Percentiles rank a stretch among this genome's conserved stretches.
Evolutionary conservation across 2,113 vertebrate species (phyloP).

Genomic region (Bambusicola thoracicus): DNA sequence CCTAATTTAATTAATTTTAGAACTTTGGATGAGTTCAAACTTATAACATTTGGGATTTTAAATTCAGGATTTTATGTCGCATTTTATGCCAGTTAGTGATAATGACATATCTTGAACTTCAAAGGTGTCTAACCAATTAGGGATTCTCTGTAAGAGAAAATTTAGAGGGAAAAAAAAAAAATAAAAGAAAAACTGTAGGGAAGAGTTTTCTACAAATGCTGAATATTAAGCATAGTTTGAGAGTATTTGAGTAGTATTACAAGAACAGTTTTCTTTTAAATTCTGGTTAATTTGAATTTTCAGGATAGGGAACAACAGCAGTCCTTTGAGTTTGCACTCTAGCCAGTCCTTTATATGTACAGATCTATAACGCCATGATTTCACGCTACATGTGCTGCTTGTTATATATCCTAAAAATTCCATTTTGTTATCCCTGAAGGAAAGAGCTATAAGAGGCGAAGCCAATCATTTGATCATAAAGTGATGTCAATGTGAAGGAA

Average conservation of each 20-base stretch:
- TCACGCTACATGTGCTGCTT: constrained; percentile 25
- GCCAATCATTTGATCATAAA: constrained; percentile 50
- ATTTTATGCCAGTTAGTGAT: constrained; percentile 38
- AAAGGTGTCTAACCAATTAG: constrained; percentile 58
- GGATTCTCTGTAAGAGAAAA: constrained; percentile 37
- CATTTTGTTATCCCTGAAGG: constrained; percentile 57
- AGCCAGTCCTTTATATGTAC: background rate
- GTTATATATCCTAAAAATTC: constrained; percentile 61
- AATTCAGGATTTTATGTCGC: background rate
- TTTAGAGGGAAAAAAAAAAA: background rate
- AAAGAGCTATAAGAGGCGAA: constrained; percentile 30
- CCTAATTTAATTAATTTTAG: constrained; percentile 36
- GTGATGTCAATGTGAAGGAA: constrained; percentile 7
- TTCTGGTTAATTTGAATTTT: background rate
- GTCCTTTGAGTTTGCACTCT: background rate
- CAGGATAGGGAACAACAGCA: background rate
- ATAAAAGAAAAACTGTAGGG: background rate
- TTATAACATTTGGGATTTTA: constrained; percentile 5
- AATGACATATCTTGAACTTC: constrained; percentile 62
- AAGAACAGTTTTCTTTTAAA: background rate
- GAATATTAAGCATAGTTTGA: constrained; percentile 10
- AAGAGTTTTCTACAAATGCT: background rate
- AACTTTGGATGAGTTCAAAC: constrained; percentile 3
- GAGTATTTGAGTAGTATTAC: accelerated
- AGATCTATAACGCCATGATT: constrained; percentile 15